Base-by-base conservation (phyloP, 2,113 vertebrate species). In the Centropus bengalensis region DNA sequence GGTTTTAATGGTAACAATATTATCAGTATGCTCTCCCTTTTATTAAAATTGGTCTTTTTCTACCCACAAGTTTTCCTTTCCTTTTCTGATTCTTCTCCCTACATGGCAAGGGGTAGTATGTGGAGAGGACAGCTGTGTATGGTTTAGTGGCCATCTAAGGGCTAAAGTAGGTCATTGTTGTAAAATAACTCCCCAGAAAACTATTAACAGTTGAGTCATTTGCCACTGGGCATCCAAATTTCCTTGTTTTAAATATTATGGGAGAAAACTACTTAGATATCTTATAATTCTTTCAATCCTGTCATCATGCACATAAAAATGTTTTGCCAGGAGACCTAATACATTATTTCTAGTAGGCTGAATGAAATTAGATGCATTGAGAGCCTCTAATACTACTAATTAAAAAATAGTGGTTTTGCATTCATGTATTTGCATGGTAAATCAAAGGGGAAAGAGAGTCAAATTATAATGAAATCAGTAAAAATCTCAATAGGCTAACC, bases 211-310 rank as follows among this genome's bases (percentile, higher is more conserved):
- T 8, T 67, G 52, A 70, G 21, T 49, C 24, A 24, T 5, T 47
- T 89, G 21, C 7, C 10, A 40, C 33, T 1, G 0, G 4, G 9
- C 67, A 40, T 20, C 11, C 27, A 33, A 0, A 11, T n/a, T 62
- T 77, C 14, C 26, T 7, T 58, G 63, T 45, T 33, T 5, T 26
- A 45, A 44, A 58, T 71, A 71, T 19, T 75, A 47, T 5, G 7
- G 9, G 9, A 82, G 21, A 77, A 32, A 5, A 66, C 27, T 79
- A 38, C n/a, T 80, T 55, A 32, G 9, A 9, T 49, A 8, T 18
- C 16, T 45, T 51, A 80, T 7, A 36, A 12, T 67, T 49, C 30
- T 69, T 78, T 77, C 49, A 62, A 45, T 78, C 22, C 30, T 77
- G 17, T n/a, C 19, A 59, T 71, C 68, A 36, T 82, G 8, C 14